These are phyloP conservation scores for Colletes collaris DNA, from an alignment of 2,888 invertebrate genomes.

Conservation along the genomic window DNA sequence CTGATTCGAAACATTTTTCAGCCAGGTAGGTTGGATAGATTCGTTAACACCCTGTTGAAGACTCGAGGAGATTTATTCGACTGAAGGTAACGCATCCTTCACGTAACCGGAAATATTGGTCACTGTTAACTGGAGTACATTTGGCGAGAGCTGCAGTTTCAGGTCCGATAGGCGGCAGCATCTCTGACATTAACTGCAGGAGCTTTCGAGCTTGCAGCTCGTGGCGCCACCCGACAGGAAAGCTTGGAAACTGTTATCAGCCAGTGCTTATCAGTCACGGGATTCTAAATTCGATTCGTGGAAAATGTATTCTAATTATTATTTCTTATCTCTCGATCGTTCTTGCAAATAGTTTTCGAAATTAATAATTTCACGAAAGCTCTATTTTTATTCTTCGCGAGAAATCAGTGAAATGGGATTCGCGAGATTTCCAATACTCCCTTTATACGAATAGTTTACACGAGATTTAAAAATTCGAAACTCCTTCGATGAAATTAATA, in stretches of 20 bases:
- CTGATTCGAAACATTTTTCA: slow-evolving; percentile 26
- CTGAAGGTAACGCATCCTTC: slow-evolving; percentile 74
- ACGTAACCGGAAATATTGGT: slow-evolving; percentile 74
- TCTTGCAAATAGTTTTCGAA: too few relatives aligned
- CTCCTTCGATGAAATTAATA: too few relatives aligned
- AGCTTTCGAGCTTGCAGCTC: slow-evolving; percentile 66
- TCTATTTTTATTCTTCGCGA: neutral
- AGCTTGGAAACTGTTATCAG: slow-evolving; percentile 68
- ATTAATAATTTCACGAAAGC: neutral
- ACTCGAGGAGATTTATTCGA: slow-evolving; percentile 66
- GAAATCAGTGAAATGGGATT: too few relatives aligned
- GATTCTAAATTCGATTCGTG: slow-evolving; percentile 14
- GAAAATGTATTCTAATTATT: neutral
- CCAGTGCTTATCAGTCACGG: slow-evolving; percentile 54
- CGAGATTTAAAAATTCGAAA: neutral
- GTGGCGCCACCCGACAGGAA: slow-evolving; percentile 74
- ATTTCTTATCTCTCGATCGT: too few relatives aligned
- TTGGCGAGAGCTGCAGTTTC: slow-evolving; percentile 61
- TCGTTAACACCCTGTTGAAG: slow-evolving; percentile 37
- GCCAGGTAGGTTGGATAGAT: slow-evolving; percentile 6
- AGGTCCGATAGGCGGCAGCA: slow-evolving; percentile 75
- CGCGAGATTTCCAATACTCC: too few relatives aligned
- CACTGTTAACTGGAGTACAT: slow-evolving; percentile 70
- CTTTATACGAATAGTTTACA: neutral
- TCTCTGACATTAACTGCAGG: slow-evolving; percentile 61